Base-by-base conservation (phyloP, 1,140 invertebrate species). In the Oryctes rhinoceros region DNA sequence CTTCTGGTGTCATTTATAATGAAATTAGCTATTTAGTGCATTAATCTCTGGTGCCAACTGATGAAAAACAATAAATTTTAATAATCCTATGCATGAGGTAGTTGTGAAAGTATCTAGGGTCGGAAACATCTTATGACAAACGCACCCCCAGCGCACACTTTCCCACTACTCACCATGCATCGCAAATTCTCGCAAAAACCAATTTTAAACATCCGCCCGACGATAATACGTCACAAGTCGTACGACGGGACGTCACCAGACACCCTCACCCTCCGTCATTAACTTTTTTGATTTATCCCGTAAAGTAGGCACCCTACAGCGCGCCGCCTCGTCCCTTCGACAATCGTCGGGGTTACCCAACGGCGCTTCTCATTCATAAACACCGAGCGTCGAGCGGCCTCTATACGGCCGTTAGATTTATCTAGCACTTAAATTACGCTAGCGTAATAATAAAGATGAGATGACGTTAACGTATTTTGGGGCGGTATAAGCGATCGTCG, bases 261-360 rank as follows among this genome's bases (percentile, higher is more conserved):
- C 53, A 59, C 53, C 53, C 53, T 59, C 53, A 59, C 53, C 53
- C 53, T 59, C 15, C 53, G 5, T 59, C 53, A 59, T 59, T 59
- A 44, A 44, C 5, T 44, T 44, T 44, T 44, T 44, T 44, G 15
- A 59, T 59, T 59, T 18, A 59, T 59, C 53, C 53, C 3, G 15
- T 20, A n/a, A 59, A 18, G 15, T 59, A 18, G 53, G 53, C 53
- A 18, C 53, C 53, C 18, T 3, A 59, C 13, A n/a, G 15, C 39
- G 39, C 53, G 18, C 15, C 18, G 53, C 48, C 48, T 49, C 10
- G n/a, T 3, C 53, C 18, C n/a, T 18, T 15, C 5, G n/a, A 59
- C 5, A 15, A 59, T 44, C 39, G 3, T 44, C 15, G 53, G 53
- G 53, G 53, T 44, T 44, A 44, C n/a, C 53, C 53, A 20, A 59